Base-by-base conservation (phyloP, 2,113 vertebrate genomes). In the Catharus minimus region DNA sequence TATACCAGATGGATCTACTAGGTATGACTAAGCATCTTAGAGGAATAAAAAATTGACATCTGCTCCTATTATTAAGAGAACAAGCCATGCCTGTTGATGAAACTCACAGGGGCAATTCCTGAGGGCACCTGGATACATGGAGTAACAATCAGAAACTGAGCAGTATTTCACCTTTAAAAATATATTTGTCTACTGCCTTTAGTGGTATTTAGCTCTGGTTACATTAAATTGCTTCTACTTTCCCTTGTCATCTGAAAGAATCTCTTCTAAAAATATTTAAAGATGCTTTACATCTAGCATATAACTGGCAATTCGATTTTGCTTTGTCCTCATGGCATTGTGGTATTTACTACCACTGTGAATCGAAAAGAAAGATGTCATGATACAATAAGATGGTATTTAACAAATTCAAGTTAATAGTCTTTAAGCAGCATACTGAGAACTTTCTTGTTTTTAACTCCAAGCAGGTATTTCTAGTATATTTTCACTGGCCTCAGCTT, bases 21-120 rank as follows among this genome's bases (percentile, higher is more conserved):
- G 55, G 33, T 95, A 86, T 58, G 55, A 86, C 46, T 65, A 72
- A 72, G 36, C 65, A 91, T 90, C 90, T 78, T 53, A 65, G 21
- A 76, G 83, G 77, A 66, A 94, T 65, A 38, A 94, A 95, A 81
- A 92, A 41, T 68, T 90, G 66, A 95, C 92, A 95, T 93, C 88
- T 93, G 81, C n/a, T 88, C 39, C 53, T 88, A n/a, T 58, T 92
- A 83, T 58, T 72, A 88, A n/a, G 22, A 36, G 53, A 33, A 65
- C 13, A 95, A 62, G 11, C 21, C 39, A 66, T 19, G 64, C 10
- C 36, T 86, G 61, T 50, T 81, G 82, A 86, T 82, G 61, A 75
- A 94, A 77, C 26, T 75, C 72, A 78, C 27, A 75, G 18, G 8
- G 36, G 71, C 32, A 91, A 90, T 57, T 26, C 41, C 33, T 39